Evolutionary conservation across 2,888 invertebrate genomes (phyloP).

Genomic region (Leptinotarsa peninsularis): DNA sequence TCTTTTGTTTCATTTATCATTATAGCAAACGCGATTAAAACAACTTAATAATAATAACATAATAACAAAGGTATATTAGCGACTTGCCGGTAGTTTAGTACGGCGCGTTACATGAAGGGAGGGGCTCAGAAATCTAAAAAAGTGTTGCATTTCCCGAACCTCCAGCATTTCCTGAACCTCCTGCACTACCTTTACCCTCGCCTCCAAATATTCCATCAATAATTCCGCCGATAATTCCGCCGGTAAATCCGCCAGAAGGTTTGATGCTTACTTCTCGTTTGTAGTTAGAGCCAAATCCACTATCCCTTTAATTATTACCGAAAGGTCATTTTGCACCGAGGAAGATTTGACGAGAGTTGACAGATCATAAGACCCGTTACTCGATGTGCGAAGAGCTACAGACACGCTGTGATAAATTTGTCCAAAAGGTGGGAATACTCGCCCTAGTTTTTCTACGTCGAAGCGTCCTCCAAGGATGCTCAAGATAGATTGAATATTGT

Average conservation of each 20-base stretch:
- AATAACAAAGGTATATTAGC: too few species aligned
- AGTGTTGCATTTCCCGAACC: neutral
- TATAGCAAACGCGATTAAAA: too few species aligned
- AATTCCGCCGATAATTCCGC: neutral
- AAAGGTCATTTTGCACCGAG: conserved; percentile 5
- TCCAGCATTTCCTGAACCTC: neutral
- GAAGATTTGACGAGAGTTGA: conserved; percentile 22
- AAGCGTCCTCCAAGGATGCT: conserved; percentile 27
- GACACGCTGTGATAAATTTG: conserved; percentile 30
- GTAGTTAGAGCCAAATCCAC: conserved; percentile 20
- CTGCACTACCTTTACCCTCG: neutral
- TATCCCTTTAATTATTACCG: conserved; percentile 22
- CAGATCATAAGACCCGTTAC: conserved; percentile 30
- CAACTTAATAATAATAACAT: too few species aligned
- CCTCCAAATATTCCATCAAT: neutral
- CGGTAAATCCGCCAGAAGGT: neutral
- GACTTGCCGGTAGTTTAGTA: too few species aligned
- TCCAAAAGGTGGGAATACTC: conserved; percentile 35
- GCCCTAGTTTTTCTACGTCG: conserved; percentile 25
- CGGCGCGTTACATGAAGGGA: too few species aligned
- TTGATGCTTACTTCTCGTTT: conserved; percentile 1
- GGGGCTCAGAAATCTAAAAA: too few species aligned
- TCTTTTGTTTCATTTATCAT: too few species aligned
- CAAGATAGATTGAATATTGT: conserved; percentile 27
- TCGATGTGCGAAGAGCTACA: conserved; percentile 22